phyloP scores from a whole-genome alignment of 2,797 vertebrate genomes.

The Rhyacichthys aspro region DNA sequence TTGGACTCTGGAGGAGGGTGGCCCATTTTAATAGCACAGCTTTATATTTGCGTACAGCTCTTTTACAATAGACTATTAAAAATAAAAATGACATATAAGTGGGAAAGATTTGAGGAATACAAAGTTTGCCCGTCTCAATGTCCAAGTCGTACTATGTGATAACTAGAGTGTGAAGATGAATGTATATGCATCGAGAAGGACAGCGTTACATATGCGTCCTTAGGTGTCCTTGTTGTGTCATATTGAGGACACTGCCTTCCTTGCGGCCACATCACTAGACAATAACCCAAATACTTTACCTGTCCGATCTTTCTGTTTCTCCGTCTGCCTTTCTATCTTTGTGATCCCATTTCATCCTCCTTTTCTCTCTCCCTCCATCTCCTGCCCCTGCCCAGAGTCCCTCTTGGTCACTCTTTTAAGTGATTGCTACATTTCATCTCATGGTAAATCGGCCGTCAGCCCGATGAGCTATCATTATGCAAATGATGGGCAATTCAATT shows the following conservation, averaged over 20 bases:
- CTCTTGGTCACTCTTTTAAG: slow-evolving; percentile 78
- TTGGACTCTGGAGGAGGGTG: not conserved
- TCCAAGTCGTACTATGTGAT: slow-evolving; percentile 23
- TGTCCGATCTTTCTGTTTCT: slow-evolving; percentile 44
- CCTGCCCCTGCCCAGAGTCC: slow-evolving; percentile 40
- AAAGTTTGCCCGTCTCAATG: not conserved
- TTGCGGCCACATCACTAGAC: slow-evolving; percentile 57
- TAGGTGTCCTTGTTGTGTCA: slow-evolving; percentile 67
- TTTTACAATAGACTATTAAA: no score
- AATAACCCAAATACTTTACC: slow-evolving; percentile 78
- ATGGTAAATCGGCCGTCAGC: slow-evolving; percentile 74
- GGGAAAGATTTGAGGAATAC: not conserved
- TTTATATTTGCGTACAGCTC: not conserved
- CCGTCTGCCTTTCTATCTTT: slow-evolving; percentile 30
- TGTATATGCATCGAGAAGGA: slow-evolving; percentile 27
- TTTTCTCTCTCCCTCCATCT: slow-evolving; percentile 11
- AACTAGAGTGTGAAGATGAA: slow-evolving; percentile 42
- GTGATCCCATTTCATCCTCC: slow-evolving; percentile 20
- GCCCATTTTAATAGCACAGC: not conserved
- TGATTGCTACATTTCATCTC: slow-evolving; percentile 80
- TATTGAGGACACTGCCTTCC: slow-evolving; percentile 67
- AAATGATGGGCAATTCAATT: slow-evolving; percentile 82
- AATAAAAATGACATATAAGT: slow-evolving; percentile 1
- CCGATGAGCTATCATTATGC: slow-evolving; percentile 80
- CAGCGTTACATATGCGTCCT: slow-evolving; percentile 51